Evolutionary conservation across 2,113 vertebrate species (phyloP), one percentile per base, ranked within the genome.

Genomic region (Psephotus haematonotus): DNA sequence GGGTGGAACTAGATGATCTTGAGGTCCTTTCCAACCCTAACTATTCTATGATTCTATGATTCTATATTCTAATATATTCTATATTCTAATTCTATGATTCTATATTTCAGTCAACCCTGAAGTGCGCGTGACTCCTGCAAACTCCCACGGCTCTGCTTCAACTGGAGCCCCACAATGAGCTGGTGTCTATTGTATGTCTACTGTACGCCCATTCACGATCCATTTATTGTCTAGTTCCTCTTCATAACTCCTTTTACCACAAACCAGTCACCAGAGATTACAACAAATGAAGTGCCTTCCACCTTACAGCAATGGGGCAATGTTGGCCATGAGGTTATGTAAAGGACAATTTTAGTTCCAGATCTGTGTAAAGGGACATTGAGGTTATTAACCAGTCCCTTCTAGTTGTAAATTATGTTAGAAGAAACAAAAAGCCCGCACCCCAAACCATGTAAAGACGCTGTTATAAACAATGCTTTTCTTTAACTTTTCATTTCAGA

Each of bases 311-410:
- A 62, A 17, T 1, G 17, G 64, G 69, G 49, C 29, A 20, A 17
- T 17, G 3, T 1, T 19, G 15, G 27, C 14, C 44, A 75, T 0
- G 0, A 74, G 41, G 10, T 50, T 72, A 70, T 24, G 39, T 19
- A 53, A 57, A 50, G 46, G 64, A 17, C 85, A 65, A 44, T 88
- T 65, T 28, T 20, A 82, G 37, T 49, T 53, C 75, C 14, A 47
- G 13, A 10, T 17, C 27, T 55, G 44, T 49, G 27, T 15, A 31
- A 70, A 53, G 49, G 35, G 39, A 13, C 23, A n/a, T 27, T n/a
- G 31, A 44, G 14, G 22, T 47, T 55, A 28, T 63, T 8, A 22
- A 10, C 24, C 28, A 25, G 39, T 39, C n/a, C 17, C 16, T 78
- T 57, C 23, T 19, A 59, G 31, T 2, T 23, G 11, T 39, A 82